Percentiles rank a stretch among this genome's conserved stretches.
Evolutionary conservation across 2,888 invertebrate genomes (phyloP).

Genomic region (Polietes domitor): DNA sequence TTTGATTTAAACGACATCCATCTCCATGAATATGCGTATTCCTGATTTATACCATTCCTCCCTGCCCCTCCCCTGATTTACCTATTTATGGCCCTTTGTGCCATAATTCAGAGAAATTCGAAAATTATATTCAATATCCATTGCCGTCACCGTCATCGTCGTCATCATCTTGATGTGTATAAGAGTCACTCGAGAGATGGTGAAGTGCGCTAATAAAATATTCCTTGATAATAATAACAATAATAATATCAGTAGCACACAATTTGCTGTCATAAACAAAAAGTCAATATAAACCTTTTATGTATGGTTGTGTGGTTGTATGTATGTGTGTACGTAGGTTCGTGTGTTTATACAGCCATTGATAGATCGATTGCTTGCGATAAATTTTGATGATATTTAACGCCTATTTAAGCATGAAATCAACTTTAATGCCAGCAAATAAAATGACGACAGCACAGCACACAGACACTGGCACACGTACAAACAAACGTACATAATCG

Average conservation of each 20-base stretch:
- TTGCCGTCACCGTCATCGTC: background rate
- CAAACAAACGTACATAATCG: background rate
- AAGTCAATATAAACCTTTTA: background rate
- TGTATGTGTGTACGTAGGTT: background rate
- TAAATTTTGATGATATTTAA: constrained; percentile 42
- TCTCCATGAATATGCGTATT: too few species aligned
- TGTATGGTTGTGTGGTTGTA: background rate
- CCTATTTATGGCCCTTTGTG: too few species aligned
- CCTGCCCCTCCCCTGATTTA: too few species aligned
- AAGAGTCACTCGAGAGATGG: background rate
- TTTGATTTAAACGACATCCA: too few species aligned
- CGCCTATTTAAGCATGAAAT: constrained; percentile 28
- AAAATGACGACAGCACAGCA: background rate
- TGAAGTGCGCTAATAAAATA: background rate
- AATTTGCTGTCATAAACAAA: background rate
- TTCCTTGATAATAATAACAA: background rate
- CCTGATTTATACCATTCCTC: too few species aligned
- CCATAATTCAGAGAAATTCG: too few species aligned
- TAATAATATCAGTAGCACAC: background rate
- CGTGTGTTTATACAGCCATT: background rate
- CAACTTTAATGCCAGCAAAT: background rate
- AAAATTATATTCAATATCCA: background rate
- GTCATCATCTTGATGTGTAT: background rate
- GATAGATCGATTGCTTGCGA: background rate
- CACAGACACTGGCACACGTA: background rate